Evolutionary conservation across 2,113 vertebrate genomes (phyloP).

Genomic region (Catagonus wagneri): DNA sequence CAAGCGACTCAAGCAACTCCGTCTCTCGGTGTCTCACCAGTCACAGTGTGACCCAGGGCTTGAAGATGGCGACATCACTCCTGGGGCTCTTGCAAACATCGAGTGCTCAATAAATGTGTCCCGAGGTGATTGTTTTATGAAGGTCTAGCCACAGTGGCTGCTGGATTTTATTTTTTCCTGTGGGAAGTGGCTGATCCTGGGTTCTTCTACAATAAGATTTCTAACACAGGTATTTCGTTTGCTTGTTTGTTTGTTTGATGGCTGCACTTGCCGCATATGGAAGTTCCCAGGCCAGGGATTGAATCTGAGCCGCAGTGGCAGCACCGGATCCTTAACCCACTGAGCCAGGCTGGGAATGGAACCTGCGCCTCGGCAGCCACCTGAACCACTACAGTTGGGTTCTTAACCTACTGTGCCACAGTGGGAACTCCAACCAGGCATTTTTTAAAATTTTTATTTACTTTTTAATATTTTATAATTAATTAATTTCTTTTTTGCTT

Average conservation of each 20-base stretch:
- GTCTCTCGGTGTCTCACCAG: neutral
- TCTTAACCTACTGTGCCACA: too few relatives aligned
- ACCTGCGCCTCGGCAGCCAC: too few relatives aligned
- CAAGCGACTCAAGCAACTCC: neutral
- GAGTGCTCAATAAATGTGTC: neutral
- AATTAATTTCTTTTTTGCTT: too few relatives aligned
- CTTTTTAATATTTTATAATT: too few relatives aligned
- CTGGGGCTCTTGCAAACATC: neutral
- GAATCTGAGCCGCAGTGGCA: too few relatives aligned
- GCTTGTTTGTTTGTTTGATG: neutral
- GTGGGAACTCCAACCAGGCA: too few relatives aligned
- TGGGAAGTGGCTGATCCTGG: neutral
- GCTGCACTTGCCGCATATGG: too few relatives aligned
- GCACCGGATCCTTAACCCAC: too few relatives aligned
- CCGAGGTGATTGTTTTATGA: fast-evolving
- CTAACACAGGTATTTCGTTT: neutral
- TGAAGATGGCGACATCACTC: neutral
- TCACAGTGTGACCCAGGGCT: fast-evolving
- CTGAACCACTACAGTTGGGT: too few relatives aligned
- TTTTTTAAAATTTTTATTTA: too few relatives aligned
- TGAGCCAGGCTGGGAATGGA: too few relatives aligned
- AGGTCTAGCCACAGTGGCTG: neutral
- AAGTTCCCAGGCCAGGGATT: too few relatives aligned
- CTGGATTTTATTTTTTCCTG: neutral
- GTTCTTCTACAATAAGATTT: neutral